phyloP scores from a whole-genome alignment of 2,113 vertebrate genomes.

The Merops nubicus region DNA sequence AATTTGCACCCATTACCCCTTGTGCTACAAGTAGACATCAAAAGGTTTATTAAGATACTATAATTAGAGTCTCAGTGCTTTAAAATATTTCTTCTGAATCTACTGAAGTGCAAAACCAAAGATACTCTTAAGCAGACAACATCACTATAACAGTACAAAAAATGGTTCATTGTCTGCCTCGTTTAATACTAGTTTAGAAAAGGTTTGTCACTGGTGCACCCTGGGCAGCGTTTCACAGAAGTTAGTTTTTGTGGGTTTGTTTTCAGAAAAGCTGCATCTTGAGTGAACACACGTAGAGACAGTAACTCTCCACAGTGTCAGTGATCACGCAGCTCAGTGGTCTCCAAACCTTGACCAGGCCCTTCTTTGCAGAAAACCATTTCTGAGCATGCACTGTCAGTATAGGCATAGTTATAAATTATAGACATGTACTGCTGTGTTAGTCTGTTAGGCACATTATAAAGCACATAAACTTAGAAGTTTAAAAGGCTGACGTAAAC shows the following conservation, averaged over 20 bases:
- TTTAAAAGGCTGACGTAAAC: background rate
- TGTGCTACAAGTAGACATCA: background rate
- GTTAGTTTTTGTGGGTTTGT: background rate
- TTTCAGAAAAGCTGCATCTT: background rate
- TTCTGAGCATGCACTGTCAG: background rate
- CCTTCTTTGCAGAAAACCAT: background rate
- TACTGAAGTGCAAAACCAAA: background rate
- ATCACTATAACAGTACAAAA: rapidly evolving
- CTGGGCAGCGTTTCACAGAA: background rate
- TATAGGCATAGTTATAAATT: background rate
- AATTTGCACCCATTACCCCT: too few relatives aligned
- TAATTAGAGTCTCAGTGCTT: background rate
- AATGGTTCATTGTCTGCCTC: background rate
- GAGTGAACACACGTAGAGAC: rapidly evolving
- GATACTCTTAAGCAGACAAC: background rate
- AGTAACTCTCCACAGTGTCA: background rate
- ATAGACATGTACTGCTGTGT: too few relatives aligned
- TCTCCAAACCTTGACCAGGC: background rate
- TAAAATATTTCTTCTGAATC: background rate
- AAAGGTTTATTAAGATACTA: background rate
- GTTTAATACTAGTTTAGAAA: background rate
- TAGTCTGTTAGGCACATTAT: background rate
- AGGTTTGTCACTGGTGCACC: background rate
- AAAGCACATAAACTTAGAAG: background rate
- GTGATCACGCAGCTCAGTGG: background rate